Conservation (phyloP, 2,888 invertebrate species). For the Drosophila suboccidentalis region DNA sequence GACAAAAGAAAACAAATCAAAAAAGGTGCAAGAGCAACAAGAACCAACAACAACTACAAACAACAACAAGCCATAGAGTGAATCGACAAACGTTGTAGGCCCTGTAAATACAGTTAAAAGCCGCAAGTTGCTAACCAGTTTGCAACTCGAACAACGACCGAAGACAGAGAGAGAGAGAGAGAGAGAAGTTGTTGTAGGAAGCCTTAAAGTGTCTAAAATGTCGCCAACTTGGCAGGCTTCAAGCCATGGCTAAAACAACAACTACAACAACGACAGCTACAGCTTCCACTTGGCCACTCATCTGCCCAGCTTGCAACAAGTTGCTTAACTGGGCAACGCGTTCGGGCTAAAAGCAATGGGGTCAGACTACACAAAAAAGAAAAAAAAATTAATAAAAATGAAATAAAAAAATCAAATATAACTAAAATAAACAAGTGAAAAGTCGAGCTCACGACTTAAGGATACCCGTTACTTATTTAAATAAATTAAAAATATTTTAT, state of each 20-base stretch:
- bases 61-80: neutral
- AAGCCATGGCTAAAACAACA: neutral
- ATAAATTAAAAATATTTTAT: no score
- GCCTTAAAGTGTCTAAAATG: conserved; percentile 79
- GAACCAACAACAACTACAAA: neutral
- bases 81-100: conserved; percentile 6
- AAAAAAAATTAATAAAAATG: neutral
- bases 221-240: conserved; percentile 81
- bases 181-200: conserved; percentile 53
- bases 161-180: neutral
- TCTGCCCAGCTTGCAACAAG: conserved; percentile 37
- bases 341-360: conserved; percentile 67
- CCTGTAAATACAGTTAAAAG: conserved; percentile 30
- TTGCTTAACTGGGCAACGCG: conserved; percentile 73
- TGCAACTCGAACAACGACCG: conserved; percentile 11
- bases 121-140: conserved; percentile 29
- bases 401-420: neutral
- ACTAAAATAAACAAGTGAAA: neutral
- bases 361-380: conserved; percentile 45
- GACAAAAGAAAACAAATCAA: conserved; percentile 14
- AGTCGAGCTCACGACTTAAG: no score
- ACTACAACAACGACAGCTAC: neutral
- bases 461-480: no score
- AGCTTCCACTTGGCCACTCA: conserved; percentile 24
- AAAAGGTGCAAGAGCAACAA: conserved; percentile 38